A percentile compares a stretch with the other conserved stretches of the same genome.
Conservation (phyloP, 2,113 vertebrate species). For the Corvus moneduloides region DNA sequence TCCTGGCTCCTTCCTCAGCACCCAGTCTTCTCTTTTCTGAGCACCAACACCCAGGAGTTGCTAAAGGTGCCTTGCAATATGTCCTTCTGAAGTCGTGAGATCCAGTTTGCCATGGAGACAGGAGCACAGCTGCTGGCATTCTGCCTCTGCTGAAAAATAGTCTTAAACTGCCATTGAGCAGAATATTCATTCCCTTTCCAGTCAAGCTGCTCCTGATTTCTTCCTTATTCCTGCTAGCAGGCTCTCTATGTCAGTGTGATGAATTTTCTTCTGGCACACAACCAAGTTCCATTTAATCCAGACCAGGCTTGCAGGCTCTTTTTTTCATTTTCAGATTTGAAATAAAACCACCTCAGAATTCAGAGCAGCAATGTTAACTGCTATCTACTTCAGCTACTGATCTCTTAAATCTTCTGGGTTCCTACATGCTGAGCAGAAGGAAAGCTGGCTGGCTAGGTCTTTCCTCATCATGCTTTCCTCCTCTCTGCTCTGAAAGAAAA, state of each 20-base stretch:
- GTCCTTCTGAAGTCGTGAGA: neutral
- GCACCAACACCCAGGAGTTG: neutral
- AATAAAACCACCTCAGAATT: neutral
- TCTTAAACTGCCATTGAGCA: neutral
- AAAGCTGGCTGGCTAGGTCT: neutral
- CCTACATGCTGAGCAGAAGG: neutral
- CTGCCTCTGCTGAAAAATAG: neutral
- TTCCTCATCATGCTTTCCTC: neutral
- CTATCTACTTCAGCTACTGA: neutral
- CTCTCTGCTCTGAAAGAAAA: neutral
- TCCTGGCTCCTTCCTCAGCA: neutral
- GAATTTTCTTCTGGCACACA: neutral
- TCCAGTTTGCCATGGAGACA: neutral
- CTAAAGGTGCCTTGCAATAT: neutral
- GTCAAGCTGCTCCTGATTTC: neutral
- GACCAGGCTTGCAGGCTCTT: neutral
- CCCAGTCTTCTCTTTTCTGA: neutral
- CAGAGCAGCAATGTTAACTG: neutral
- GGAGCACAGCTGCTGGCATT: neutral
- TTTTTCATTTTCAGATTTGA: neutral
- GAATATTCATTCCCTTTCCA: neutral
- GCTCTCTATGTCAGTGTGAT: neutral
- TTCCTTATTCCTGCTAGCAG: neutral
- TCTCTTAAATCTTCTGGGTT: neutral
- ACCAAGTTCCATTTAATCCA: slow-evolving; percentile 5